phyloP scores from a whole-genome alignment of 2,888 invertebrate genomes.

The Mimas tiliae region DNA sequence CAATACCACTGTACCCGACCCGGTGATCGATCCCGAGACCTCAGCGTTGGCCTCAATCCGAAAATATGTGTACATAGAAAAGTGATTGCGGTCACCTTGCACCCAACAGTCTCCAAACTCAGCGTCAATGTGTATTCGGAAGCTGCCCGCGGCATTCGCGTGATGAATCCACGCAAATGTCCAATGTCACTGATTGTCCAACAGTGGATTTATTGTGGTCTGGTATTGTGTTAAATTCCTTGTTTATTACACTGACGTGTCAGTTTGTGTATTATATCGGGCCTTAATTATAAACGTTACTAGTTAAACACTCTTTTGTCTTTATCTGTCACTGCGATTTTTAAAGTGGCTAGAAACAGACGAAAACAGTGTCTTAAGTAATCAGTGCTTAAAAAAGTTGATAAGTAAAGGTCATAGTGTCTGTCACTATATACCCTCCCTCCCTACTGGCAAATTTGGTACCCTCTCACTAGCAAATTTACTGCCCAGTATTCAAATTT shows the following conservation, averaged over 20 bases:
- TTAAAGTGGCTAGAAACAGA: no score
- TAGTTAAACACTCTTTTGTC: neutral
- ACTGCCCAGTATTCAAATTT: no score
- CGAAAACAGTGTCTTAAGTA: no score
- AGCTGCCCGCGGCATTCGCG: slow-evolving; percentile 57
- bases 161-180: slow-evolving; percentile 69
- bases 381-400: no score
- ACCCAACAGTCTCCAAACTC: slow-evolving; percentile 7
- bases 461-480: no score
- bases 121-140: slow-evolving; percentile 37
- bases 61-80: neutral
- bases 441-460: no score
- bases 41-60: no score
- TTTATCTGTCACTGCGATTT: no score
- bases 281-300: neutral
- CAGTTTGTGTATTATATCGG: slow-evolving; percentile 18
- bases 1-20: no score
- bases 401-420: no score
- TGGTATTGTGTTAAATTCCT: slow-evolving; percentile 26
- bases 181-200: slow-evolving; percentile 64
- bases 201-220: slow-evolving; percentile 45
- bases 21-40: no score
- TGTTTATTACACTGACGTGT: slow-evolving; percentile 21
- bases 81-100: neutral
- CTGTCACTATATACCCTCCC: no score